Evolutionary conservation across 2,113 vertebrate species (phyloP).

Genomic region (Alouatta palliata): DNA sequence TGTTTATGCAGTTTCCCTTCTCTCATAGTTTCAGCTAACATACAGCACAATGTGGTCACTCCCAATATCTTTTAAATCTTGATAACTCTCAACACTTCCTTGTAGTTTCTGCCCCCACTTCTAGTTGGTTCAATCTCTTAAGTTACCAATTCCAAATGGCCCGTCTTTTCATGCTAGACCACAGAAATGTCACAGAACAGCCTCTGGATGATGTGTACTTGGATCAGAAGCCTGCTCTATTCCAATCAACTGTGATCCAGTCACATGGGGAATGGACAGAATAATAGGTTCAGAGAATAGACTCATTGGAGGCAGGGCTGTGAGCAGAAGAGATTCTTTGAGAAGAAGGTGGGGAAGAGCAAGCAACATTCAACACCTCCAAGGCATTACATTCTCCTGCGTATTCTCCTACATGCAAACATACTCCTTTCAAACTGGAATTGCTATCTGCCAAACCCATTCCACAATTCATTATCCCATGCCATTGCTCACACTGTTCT

Average conservation of each 20-base stretch:
- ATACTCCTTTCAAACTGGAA: not conserved
- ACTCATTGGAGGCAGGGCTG: not conserved
- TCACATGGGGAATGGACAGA: not conserved
- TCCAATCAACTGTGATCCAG: not conserved
- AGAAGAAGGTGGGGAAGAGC: not conserved
- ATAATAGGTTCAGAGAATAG: not conserved
- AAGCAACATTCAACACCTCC: not conserved
- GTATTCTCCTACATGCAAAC: not conserved
- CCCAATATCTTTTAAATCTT: not conserved
- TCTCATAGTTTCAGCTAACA: not conserved
- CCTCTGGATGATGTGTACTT: not conserved
- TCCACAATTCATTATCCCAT: not conserved
- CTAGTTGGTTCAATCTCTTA: not conserved
- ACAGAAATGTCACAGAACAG: not conserved
- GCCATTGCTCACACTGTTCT: not conserved
- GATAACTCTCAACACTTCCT: not conserved
- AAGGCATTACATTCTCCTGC: not conserved
- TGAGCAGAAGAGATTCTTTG: not conserved
- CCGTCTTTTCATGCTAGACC: not conserved
- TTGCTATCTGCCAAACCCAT: not conserved
- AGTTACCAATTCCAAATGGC: constrained; percentile 16
- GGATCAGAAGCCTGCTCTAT: not conserved
- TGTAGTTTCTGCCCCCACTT: not conserved
- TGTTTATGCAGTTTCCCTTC: constrained; percentile 47
- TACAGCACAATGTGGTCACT: not conserved